Evolutionary conservation across 2,888 invertebrate genomes (phyloP), one percentile per base, ranked within the genome.

Genomic region (Criorhina ranunculi): DNA sequence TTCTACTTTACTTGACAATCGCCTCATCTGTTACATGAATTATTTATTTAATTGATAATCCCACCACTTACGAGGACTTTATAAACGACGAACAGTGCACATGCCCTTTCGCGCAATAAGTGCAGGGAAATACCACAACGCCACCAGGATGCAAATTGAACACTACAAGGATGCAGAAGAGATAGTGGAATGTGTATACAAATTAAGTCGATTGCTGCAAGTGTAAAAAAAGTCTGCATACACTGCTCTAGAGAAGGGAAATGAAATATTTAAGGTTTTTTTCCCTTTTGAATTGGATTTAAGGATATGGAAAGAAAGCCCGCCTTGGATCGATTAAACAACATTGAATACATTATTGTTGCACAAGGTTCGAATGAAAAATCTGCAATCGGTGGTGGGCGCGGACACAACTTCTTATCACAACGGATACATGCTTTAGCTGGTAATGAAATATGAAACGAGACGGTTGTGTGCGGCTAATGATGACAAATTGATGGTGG

Each of bases 1-100:
- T 37, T 4, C 37, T 19, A 15, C 9, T 8, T 15, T 8, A 17
- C 17, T 35, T 35, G 24, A 11, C 17, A 44, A 9, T 5, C 11
- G 5, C n/a, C 51, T 31, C 24, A 29, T 51, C 24, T 51, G 60
- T 42, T 60, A 42, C 59, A 51, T 51, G 35, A 29, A 60, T 72
- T 49, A 51, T 60, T 31, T 49, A 60, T 60, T 51, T 72, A 51
- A 60, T 60, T 60, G 60, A 51, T 40, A 51, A 72, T 51, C 60
- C 60, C 60, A 29, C 37, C 59, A 60, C 51, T 51, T 51, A 53
- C 7, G 19, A 53, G 9, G 24, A 19, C 53, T 53, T 4, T 1
- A 51, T 12, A 35, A 44, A 31, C 55, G 11, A 49, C 37, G 37
- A 55, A 35, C 12, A 0, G 12, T 8, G 11, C 12, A 2, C 15